These are phyloP conservation scores for Chelonoidis abingdonii DNA, from an alignment of 2,113 vertebrate species.

Conservation along the genomic window DNA sequence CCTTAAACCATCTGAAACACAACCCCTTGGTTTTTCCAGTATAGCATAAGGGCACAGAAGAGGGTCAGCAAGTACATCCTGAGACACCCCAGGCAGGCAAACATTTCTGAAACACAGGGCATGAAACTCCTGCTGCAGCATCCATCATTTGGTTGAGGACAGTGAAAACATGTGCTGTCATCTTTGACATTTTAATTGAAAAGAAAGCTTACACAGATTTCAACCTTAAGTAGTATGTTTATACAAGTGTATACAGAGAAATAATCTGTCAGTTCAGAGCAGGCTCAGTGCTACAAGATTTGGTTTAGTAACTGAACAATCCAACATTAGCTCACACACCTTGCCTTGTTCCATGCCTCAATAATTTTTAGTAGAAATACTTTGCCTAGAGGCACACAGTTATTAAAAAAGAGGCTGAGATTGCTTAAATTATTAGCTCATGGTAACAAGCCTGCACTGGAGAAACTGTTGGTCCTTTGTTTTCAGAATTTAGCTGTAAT, in stretches of 20 bases:
- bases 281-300: slow-evolving; percentile 78
- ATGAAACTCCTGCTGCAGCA: slow-evolving; percentile 71
- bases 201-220: slow-evolving; percentile 84
- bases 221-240: slow-evolving; percentile 83
- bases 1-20: neutral
- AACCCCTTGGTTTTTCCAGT: neutral
- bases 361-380: slow-evolving; percentile 87
- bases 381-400: slow-evolving; percentile 84
- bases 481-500: slow-evolving; percentile 79
- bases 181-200: slow-evolving; percentile 87
- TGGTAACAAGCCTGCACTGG: slow-evolving; percentile 85
- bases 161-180: slow-evolving; percentile 83
- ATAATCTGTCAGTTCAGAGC: slow-evolving; percentile 83
- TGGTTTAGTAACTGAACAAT: slow-evolving; percentile 83
- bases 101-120: slow-evolving; percentile 43
- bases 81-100: slow-evolving; percentile 66
- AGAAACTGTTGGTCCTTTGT: slow-evolving; percentile 84
- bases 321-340: slow-evolving; percentile 84
- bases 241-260: slow-evolving; percentile 84
- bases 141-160: slow-evolving; percentile 77
- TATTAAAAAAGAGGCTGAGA: slow-evolving; percentile 84
- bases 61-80: slow-evolving; percentile 37
- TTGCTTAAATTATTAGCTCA: slow-evolving; percentile 85
- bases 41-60: neutral
- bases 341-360: slow-evolving; percentile 85